phyloP scores from a whole-genome alignment of 2,888 invertebrate species.

The Frankliniella intonsa region DNA sequence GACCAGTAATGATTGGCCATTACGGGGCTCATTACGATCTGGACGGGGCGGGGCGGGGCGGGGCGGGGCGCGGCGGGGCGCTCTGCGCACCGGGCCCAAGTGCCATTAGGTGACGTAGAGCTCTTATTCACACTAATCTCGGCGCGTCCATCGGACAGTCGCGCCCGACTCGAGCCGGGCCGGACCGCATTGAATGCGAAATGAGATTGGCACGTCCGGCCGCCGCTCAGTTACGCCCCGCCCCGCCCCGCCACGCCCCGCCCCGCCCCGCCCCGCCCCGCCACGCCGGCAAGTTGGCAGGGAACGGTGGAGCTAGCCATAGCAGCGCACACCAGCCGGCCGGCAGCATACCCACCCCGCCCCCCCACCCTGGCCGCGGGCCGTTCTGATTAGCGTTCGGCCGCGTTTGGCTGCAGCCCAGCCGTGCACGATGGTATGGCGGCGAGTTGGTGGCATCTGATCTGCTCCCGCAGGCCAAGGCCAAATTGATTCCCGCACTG shows the following conservation, averaged over 20 bases:
- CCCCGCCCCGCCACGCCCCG: neutral
- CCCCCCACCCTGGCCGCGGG: too few relatives aligned
- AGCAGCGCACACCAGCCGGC: too few relatives aligned
- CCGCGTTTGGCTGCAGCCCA: too few relatives aligned
- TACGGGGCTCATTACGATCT: neutral
- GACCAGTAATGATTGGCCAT: neutral
- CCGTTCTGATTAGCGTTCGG: too few relatives aligned
- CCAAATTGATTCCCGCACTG: too few relatives aligned
- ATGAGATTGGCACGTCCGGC: constrained; percentile 1
- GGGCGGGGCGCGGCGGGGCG: neutral
- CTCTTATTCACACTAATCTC: constrained; percentile 5
- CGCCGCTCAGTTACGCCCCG: neutral
- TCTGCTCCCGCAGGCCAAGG: too few relatives aligned
- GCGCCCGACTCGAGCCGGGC: neutral
- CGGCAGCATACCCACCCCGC: too few relatives aligned
- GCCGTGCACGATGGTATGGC: too few relatives aligned
- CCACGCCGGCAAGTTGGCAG: neutral
- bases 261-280: neutral
- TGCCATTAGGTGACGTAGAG: constrained; percentile 9
- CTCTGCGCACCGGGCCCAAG: neutral
- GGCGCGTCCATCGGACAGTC: neutral
- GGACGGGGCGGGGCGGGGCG: neutral
- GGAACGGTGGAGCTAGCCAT: too few relatives aligned
- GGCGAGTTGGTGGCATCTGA: too few relatives aligned
- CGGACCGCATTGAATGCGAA: neutral